Evolutionary conservation across 2,113 vertebrate genomes (phyloP).

Genomic region (Eclectus roratus): DNA sequence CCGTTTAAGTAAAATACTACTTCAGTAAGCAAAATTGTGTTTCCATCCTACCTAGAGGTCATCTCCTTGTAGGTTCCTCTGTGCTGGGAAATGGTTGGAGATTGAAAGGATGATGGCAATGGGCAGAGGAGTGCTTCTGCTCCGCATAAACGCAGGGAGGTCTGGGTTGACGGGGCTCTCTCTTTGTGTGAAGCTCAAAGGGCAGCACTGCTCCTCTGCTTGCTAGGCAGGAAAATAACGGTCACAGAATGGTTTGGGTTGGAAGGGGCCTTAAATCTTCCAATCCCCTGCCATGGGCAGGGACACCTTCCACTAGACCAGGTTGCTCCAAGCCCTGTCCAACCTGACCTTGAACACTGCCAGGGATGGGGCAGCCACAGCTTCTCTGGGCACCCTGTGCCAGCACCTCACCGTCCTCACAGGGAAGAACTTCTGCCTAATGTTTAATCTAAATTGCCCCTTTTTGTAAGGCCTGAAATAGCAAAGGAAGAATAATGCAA

Average conservation of each 20-base stretch:
- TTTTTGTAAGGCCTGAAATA: neutral
- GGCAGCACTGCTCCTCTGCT: neutral
- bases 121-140: neutral
- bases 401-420: neutral
- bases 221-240: neutral
- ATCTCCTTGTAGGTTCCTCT: neutral
- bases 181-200: neutral
- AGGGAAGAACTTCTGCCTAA: neutral
- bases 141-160: rapidly evolving
- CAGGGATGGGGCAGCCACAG: neutral
- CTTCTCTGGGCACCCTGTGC: neutral
- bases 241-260: too few species aligned
- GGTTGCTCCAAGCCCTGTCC: neutral
- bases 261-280: neutral
- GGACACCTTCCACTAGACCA: neutral
- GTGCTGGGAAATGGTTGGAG: neutral
- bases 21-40: neutral
- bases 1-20: neutral
- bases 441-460: neutral
- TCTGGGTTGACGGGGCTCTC: neutral
- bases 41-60: neutral
- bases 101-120: neutral
- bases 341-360: neutral
- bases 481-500: neutral
- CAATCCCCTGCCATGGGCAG: neutral